Conservation (phyloP, 2,797 vertebrate genomes). For the Tarsius wallacei region DNA sequence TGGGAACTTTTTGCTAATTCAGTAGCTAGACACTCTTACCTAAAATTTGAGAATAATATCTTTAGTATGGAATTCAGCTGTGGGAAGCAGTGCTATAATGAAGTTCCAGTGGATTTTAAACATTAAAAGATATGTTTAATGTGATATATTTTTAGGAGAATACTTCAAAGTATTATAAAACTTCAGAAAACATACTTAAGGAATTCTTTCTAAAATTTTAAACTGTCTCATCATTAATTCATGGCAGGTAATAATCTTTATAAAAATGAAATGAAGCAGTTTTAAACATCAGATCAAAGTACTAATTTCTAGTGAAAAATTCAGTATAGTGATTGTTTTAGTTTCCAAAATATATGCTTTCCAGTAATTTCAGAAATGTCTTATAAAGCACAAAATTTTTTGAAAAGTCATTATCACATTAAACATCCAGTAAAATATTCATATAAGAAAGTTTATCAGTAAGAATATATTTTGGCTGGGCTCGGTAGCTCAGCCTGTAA, state of each 20-base stretch:
- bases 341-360: not conserved
- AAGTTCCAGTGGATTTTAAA: constrained; percentile 10
- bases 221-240: not conserved
- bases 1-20: not conserved
- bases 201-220: not conserved
- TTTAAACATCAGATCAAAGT: constrained; percentile 26
- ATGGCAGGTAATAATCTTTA: not conserved
- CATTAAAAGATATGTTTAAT: not conserved
- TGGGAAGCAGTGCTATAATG: not conserved
- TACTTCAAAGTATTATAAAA: not conserved
- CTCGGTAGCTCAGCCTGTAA: too few species aligned
- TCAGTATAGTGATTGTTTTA: not conserved
- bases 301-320: constrained; percentile 2
- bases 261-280: constrained; percentile 25
- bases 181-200: not conserved
- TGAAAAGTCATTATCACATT: constrained; percentile 23
- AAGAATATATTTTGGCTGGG: not conserved
- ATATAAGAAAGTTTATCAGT: not conserved
- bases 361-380: not conserved
- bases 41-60: not conserved
- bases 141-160: not conserved
- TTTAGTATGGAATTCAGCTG: not conserved
- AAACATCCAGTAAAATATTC: constrained; percentile 34
- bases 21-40: not conserved
- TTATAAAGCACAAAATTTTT: constrained; percentile 34